Base-by-base conservation (phyloP, 2,888 invertebrate species). In the Ormyrus thymus region DNA sequence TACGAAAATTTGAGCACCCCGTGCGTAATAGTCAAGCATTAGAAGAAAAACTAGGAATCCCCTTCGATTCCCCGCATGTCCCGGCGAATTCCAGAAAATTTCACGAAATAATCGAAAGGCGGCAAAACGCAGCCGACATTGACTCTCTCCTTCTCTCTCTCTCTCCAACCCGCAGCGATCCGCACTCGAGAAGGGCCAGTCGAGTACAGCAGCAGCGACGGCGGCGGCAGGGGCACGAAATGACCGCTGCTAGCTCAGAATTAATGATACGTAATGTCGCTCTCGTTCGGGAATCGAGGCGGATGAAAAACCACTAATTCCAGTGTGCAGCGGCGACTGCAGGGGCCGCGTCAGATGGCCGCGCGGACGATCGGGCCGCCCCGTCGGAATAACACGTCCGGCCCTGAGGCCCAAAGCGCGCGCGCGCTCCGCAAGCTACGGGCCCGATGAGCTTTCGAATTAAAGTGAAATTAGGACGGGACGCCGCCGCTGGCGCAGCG, bases 401-500 rank as follows among this genome's bases (percentile, higher is more conserved):
- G 29, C 29, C 29, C 29, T 1, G 29, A 29, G 29, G 29, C 29
- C 29, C 29, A 10, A 61, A 61, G 9, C 43, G 61, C 29, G 61
- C n/a, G 48, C 62, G 10, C 62, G 11, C 8, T 11, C 29, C 15
- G 59, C 11, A 7, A 59, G 9, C 9, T 29, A 59, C 7, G 15
- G 11, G 15, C 8, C 48, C 7, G 75, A 29, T 50, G 74, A 69
- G 78, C 73, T 73, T 73, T 61, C 78, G 73, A 79, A 74, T 79
- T 79, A 78, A 62, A 74, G 59, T 66, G 68, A 73, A 68, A 78
- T 78, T 78, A 74, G 75, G 59, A 50, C 6, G 10, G 6, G 43
- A 10, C 43, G 13, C 1, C 3, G 50, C 64, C 59, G 6, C 29
- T n/a, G 51, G 71, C 29, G 29, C 29, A 29, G 9, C 65, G 15